Conservation (phyloP, 1,140 invertebrate species). For the Oscheius sp. region DNA sequence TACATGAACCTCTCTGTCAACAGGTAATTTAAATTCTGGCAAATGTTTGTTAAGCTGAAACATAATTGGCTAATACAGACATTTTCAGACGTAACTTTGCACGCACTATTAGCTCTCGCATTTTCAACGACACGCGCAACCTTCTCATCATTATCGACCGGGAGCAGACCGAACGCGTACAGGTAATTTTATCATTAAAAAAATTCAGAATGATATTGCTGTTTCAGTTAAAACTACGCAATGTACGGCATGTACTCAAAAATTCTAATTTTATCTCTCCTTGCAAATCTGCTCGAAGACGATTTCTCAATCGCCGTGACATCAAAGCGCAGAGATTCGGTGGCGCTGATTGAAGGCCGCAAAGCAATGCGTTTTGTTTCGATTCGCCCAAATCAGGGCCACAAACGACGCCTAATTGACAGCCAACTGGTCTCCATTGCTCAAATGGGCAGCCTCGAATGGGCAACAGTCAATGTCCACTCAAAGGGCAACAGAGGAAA, state of each 20-base stretch:
- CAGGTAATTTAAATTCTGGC: constrained; percentile 21
- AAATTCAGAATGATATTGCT: no score
- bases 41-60: not conserved
- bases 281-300: no score
- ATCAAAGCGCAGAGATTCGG: not conserved
- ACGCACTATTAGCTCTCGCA: constrained; percentile 35
- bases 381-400: not conserved
- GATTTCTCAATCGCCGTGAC: not conserved
- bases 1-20: constrained; percentile 27
- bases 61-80: no score
- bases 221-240: no score
- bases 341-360: not conserved
- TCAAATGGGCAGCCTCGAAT: no score
- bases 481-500: not conserved
- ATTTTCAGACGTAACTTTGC: constrained; percentile 35
- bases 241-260: no score
- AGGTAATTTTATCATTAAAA: no score
- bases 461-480: no score
- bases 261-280: no score
- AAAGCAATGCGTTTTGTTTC: constrained; percentile 14
- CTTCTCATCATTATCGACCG: constrained; percentile 42
- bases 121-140: constrained; percentile 43
- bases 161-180: constrained; percentile 40
- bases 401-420: constrained; percentile 12
- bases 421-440: not conserved